phyloP scores from a whole-genome alignment of 2,113 vertebrate species.

The Balaenoptera acutorostrata region DNA sequence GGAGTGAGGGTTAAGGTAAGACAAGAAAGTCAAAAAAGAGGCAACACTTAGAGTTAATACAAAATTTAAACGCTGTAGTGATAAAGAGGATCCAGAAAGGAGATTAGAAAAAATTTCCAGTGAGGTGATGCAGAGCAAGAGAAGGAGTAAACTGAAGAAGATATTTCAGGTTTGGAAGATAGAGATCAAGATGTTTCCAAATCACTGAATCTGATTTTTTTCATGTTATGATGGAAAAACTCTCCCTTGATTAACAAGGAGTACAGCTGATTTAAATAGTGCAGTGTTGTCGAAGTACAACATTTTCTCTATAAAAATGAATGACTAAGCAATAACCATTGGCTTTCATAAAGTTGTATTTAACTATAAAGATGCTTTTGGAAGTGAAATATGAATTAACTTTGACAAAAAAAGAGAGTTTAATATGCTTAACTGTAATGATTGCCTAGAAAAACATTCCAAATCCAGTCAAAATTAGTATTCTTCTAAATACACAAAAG shows the following conservation, averaged over 20 bases:
- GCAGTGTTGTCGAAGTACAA: background rate
- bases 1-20: background rate
- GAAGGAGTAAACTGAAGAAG: background rate
- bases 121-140: background rate
- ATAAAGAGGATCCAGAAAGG: background rate
- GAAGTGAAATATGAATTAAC: background rate
- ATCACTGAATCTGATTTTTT: background rate
- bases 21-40: background rate
- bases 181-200: background rate
- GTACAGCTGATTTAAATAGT: background rate
- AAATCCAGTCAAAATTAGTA: background rate
- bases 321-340: background rate
- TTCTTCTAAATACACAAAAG: background rate
- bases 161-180: background rate
- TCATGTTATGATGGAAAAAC: background rate
- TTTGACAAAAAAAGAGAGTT: background rate
- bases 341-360: background rate
- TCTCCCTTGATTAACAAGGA: background rate
- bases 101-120: background rate
- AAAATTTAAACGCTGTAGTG: background rate
- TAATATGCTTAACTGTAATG: background rate
- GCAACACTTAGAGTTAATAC: background rate
- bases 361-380: background rate
- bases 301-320: background rate
- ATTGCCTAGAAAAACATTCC: slow-evolving; percentile 11